Evolutionary conservation across 2,113 vertebrate species (phyloP), one percentile per base, ranked within the genome.

Genomic region (Bubo blakistoni): DNA sequence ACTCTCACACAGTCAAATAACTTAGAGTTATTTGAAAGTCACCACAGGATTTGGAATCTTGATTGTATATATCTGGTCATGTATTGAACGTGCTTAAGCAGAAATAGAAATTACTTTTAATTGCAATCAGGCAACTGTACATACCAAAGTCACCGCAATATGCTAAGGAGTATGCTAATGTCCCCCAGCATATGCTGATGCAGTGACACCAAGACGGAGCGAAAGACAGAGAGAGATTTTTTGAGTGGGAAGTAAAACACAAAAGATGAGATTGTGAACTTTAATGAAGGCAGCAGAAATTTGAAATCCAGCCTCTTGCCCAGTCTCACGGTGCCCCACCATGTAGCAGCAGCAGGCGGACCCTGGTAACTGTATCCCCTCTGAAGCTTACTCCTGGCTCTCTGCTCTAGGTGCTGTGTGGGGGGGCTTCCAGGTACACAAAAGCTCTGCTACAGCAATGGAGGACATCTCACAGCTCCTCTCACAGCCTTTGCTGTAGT

Each of bases 61-160:
- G 91, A 85, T 88, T 95, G 42, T 85, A 25, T 57, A 24, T 86
- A 9, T 78, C 30, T 92, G 89, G 80, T 93, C 81, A 81, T 34
- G 24, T 51, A 87, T 1, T 91, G 66, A 80, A 69, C 47, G 36
- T 71, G 63, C 81, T 86, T 55, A 51, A 59, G 67, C 62, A 91
- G 74, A 90, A 91, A 85, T 88, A 82, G 66, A 94, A 96, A 81
- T 86, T 61, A 16, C 76, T 91, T 89, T 89, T 95, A 95, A 95
- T 95, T 97, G 94, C 94, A 97, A 91, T 96, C 94, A 95, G 76
- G 58, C 16, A 1, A 65, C 73, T 55, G 42, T 70, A 85, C 55
- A 32, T 59, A 36, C 74, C 84, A 91, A 95, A 82, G 91, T 95
- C 91, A 95, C 89, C 1, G n/a, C 59, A 51, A 2, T 80, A 70